These are phyloP conservation scores for Heliocidaris tuberculata DNA, from an alignment of 35 echinoderm and acorn worm genomes.

Conservation along the genomic window DNA sequence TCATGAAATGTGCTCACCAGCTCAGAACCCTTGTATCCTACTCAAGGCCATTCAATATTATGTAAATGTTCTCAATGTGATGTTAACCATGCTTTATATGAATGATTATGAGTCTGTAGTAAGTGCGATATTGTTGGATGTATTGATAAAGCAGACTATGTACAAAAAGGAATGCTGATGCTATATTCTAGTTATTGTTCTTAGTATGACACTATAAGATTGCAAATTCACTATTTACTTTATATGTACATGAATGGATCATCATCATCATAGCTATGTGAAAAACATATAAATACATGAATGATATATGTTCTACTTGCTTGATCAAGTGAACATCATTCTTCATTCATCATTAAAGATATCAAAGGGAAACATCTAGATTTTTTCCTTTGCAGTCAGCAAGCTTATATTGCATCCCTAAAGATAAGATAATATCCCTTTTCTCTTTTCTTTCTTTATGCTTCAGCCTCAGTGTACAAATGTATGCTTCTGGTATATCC, in stretches of 20 bases:
- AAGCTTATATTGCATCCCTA: too few species aligned
- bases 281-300: background rate
- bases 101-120: background rate
- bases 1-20: too few species aligned
- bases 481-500: constrained; percentile 94
- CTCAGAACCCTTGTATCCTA: too few species aligned
- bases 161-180: background rate
- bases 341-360: too few species aligned
- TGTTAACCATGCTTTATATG: background rate
- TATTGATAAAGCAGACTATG: background rate
- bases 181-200: background rate
- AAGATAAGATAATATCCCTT: background rate
- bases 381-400: too few species aligned
- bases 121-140: background rate
- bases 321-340: background rate
- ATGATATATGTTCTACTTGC: background rate
- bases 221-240: too few species aligned
- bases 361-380: too few species aligned
- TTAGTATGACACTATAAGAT: background rate
- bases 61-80: too few species aligned
- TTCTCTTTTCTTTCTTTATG: background rate
- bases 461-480: constrained; percentile 84
- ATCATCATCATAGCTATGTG: too few species aligned
- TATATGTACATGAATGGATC: too few species aligned
- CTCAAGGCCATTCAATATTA: too few species aligned